phyloP scores from a whole-genome alignment of 2,113 vertebrate species.

The Corynorhinus townsendii region DNA sequence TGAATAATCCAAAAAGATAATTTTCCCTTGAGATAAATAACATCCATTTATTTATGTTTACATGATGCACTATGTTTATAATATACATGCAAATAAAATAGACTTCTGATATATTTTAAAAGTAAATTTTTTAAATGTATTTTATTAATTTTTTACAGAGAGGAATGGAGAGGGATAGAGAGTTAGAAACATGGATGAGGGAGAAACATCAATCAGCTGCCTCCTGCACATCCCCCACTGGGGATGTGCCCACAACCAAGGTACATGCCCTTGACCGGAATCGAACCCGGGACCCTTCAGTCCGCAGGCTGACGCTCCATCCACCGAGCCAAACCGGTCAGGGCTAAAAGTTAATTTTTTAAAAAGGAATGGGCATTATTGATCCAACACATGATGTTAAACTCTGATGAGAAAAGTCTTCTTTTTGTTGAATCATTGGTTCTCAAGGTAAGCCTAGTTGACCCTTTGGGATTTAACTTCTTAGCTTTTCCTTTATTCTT shows the following conservation, averaged over 20 bases:
- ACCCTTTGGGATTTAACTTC: background rate
- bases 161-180: no score
- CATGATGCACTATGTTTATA: background rate
- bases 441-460: background rate
- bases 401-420: background rate
- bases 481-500: background rate
- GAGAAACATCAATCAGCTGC: no score
- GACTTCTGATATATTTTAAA: conserved; percentile 10
- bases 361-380: background rate
- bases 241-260: no score
- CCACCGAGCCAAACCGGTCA: no score
- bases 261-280: no score
- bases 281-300: no score
- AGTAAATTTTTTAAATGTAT: conserved; percentile 6
- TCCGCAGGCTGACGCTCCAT: no score
- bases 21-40: conserved; percentile 57
- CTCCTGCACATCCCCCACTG: no score
- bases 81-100: conserved; percentile 13
- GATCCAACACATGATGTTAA: background rate
- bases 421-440: background rate
- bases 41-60: conserved; percentile 61
- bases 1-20: conserved; percentile 61
- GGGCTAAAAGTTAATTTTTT: background rate
- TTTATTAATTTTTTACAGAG: no score
- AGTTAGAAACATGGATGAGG: no score